A percentile compares a stretch with the other conserved stretches of the same genome.
Evolutionary conservation across 2,797 vertebrate species (phyloP).

Genomic region (Heterohyrax brucei): DNA sequence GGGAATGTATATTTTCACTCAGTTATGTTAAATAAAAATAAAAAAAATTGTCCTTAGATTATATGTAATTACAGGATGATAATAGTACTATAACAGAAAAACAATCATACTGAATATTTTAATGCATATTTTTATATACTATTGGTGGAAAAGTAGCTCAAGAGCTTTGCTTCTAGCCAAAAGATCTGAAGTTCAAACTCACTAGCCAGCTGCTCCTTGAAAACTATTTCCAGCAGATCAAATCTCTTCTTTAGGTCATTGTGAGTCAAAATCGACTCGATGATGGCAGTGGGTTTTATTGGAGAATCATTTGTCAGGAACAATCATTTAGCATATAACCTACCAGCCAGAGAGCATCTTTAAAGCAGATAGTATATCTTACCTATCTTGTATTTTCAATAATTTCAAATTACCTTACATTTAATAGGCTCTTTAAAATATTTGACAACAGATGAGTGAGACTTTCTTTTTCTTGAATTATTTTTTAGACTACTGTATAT

Average conservation of each 20-base stretch:
- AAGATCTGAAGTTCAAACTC: too few species aligned
- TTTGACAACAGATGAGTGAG: background rate
- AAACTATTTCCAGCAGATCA: too few species aligned
- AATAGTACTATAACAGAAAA: background rate
- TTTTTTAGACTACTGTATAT: background rate
- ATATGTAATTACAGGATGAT: background rate
- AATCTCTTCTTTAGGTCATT: too few species aligned
- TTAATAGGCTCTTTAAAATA: background rate
- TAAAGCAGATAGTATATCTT: background rate
- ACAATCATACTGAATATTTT: background rate
- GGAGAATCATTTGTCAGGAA: background rate
- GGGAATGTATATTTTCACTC: too few species aligned
- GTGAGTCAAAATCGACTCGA: too few species aligned
- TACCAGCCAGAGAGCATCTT: background rate
- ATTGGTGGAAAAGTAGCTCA: too few species aligned
- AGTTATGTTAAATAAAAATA: background rate
- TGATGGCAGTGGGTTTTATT: too few species aligned
- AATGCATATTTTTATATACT: background rate
- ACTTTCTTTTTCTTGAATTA: background rate
- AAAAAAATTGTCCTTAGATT: background rate
- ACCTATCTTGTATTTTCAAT: background rate
- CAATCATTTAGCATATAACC: background rate
- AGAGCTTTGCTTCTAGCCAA: too few species aligned
- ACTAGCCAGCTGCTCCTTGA: too few species aligned
- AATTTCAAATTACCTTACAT: background rate